These are phyloP conservation scores for Troides helena DNA, from an alignment of 2,888 invertebrate species.

Conservation along the genomic window DNA sequence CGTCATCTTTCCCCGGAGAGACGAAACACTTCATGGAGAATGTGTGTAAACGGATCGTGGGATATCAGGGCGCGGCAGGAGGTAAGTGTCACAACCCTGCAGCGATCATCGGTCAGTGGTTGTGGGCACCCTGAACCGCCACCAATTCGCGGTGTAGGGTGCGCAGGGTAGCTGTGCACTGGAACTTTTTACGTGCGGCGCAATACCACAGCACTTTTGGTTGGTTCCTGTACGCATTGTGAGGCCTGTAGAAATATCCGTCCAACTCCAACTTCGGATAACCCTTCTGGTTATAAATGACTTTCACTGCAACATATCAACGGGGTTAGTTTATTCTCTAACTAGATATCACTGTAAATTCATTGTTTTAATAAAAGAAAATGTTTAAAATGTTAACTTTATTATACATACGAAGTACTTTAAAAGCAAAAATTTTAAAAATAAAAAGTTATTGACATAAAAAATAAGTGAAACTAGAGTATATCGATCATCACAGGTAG, in stretches of 20 bases:
- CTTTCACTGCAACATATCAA: conserved; percentile 56
- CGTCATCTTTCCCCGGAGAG: conserved; percentile 47
- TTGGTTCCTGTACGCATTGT: conserved; percentile 71
- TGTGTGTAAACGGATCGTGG: conserved; percentile 35
- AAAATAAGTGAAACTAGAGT: not conserved
- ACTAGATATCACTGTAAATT: not conserved
- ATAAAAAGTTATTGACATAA: not conserved
- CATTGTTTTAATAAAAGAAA: conserved; percentile 17
- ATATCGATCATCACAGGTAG: not conserved
- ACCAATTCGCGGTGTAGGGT: conserved; percentile 62
- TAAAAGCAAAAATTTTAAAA: not conserved
- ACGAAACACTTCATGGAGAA: conserved; percentile 46
- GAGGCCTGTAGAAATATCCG: conserved; percentile 67
- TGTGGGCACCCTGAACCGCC: conserved; percentile 56
- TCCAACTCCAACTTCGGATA: conserved; percentile 64
- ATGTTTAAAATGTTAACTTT: not conserved
- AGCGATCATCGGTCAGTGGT: conserved; percentile 55
- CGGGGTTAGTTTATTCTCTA: conserved; percentile 24
- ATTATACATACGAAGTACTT: not conserved
- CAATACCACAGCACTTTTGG: conserved; percentile 72
- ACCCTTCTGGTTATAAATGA: conserved; percentile 60
- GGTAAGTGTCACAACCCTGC: conserved; percentile 30
- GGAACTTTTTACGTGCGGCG: conserved; percentile 56
- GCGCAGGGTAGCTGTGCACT: conserved; percentile 60
- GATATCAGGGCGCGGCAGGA: conserved; percentile 37